These are phyloP conservation scores for Poeciliopsis retropinna DNA, from an alignment of 2,113 vertebrate genomes.

Conservation along the genomic window DNA sequence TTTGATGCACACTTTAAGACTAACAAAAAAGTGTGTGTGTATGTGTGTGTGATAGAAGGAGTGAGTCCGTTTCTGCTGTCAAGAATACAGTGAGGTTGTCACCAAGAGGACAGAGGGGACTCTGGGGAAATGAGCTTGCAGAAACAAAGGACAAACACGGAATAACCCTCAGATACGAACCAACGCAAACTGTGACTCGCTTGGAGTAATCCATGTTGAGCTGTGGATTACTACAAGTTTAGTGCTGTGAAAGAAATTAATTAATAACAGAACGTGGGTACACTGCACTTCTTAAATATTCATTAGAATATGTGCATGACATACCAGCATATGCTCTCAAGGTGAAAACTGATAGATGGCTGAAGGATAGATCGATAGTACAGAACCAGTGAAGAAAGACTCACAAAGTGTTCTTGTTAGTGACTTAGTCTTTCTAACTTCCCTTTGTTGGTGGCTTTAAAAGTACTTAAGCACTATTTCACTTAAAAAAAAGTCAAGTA, in stretches of 20 bases:
- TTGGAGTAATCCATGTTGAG: neutral
- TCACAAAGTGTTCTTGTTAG: neutral
- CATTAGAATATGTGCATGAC: constrained; percentile 9
- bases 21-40: neutral
- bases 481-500: neutral
- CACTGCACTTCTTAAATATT: neutral
- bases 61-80: constrained; percentile 30
- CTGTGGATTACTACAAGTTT: neutral
- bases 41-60: neutral
- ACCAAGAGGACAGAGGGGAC: constrained; percentile 54
- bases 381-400: constrained; percentile 18
- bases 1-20: neutral
- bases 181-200: neutral
- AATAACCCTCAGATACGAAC: constrained; percentile 9
- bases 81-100: constrained; percentile 51
- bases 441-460: neutral
- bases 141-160: constrained; percentile 39
- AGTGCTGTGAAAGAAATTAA: neutral
- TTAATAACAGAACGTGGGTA: neutral
- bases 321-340: constrained; percentile 4
- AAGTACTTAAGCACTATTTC: neutral
- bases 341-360: constrained; percentile 42
- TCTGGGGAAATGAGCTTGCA: constrained; percentile 60
- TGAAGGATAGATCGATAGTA: constrained; percentile 44
- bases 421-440: neutral